A percentile compares a stretch with the other conserved stretches of the same genome.
Conservation (phyloP, 2,888 invertebrate genomes). For the Cataglyphis albicans region DNA sequence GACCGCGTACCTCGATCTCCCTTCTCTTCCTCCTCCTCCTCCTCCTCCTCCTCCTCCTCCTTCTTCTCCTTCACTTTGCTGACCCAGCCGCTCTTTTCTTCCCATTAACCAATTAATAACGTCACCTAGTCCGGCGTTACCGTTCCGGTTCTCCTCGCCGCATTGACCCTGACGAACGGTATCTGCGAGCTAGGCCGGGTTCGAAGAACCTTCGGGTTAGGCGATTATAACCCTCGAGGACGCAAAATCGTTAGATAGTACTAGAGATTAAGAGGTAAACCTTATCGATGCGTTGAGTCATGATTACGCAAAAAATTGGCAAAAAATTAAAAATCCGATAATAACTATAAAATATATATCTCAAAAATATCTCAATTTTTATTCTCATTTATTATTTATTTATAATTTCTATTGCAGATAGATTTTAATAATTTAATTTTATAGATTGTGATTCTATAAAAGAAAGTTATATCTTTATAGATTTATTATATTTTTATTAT, state of each 20-base stretch:
- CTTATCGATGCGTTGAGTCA: conserved; percentile 36
- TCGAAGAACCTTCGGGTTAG: conserved; percentile 75
- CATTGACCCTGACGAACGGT: conserved; percentile 78
- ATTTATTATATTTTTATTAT: conserved; percentile 55
- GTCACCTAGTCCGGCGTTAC: conserved; percentile 79
- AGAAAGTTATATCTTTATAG: background rate
- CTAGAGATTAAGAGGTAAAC: conserved; percentile 35
- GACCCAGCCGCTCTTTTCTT: conserved; percentile 64
- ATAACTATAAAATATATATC: background rate
- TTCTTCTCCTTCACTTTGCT: conserved; percentile 52
- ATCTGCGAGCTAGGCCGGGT: conserved; percentile 72
- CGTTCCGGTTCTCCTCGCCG: conserved; percentile 76
- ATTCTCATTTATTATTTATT: background rate
- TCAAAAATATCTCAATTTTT: background rate
- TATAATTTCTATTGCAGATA: background rate
- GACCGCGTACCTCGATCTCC: conserved; percentile 16
- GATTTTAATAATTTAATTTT: background rate
- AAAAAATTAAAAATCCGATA: conserved; percentile 13
- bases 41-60: conserved; percentile 9
- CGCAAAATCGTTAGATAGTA: conserved; percentile 45
- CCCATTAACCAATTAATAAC: conserved; percentile 84
- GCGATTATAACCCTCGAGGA: conserved; percentile 69
- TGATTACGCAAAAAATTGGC: conserved; percentile 32
- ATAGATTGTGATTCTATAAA: background rate
- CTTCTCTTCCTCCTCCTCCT: conserved; percentile 51